Evolutionary conservation across 2,113 vertebrate species (phyloP), one percentile per base, ranked within the genome.

Genomic region (Hassar affinis): DNA sequence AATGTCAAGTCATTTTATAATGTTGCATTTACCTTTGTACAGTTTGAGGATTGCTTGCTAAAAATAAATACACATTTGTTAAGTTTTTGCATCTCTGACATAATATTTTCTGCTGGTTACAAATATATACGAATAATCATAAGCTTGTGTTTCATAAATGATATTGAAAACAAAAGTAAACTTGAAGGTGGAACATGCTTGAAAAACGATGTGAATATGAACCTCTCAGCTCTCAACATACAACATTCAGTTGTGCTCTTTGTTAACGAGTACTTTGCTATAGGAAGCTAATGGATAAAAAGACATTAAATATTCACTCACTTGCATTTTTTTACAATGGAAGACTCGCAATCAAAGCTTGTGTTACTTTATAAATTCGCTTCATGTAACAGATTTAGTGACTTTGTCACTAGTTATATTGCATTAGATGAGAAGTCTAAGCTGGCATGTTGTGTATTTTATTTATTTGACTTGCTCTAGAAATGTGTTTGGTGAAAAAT

Each of bases 1-100:
- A 89, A 90, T 90, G 90, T 85, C 89, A 88, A 89, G 86, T 88
- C 86, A 87, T 82, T 86, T 83, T 88, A 86, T 88, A 91, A 90
- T 88, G 89, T 22, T 84, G 86, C 82, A 77, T 87, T 78, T 85
- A 62, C 84, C 79, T 77, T 85, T 88, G 59, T 89, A 88, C 80
- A 86, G 69, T 66, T 80, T 86, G 85, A 79, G 79, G 61, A 86
- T 84, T 87, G 84, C 81, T 85, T 80, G 22, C 84, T 79, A 90
- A 88, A 87, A 90, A 89, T 86, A 87, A 87, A 91, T 86, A 89
- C 74, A 74, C 66, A 79, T 89, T 83, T 54, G 18, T 79, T 84
- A 47, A 9, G 12, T 49, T 49, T 74, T 81, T 85, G 78, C 49
- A 79, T 87, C 33, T 79, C 12, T 61, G 20, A 71, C 35, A 42